Evolutionary conservation across 2,113 vertebrate genomes (phyloP).

Genomic region (Sialia sialis): DNA sequence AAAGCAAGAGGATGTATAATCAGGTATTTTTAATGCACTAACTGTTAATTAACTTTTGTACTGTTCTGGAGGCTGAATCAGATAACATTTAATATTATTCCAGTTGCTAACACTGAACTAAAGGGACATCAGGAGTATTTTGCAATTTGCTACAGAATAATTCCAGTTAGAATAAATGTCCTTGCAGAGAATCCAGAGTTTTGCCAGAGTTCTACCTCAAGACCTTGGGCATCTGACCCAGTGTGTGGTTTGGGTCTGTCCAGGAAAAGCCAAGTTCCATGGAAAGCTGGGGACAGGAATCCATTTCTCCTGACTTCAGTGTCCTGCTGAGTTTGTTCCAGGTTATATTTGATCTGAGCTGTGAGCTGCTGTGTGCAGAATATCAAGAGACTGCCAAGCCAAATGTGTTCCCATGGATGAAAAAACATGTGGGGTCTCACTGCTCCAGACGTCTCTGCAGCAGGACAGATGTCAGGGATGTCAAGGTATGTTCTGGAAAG

Average conservation of each 20-base stretch:
- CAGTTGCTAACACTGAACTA: neutral
- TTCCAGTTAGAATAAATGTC: neutral
- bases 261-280: neutral
- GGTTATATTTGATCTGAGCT: slow-evolving; percentile 68
- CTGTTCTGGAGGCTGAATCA: neutral
- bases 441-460: neutral
- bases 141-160: neutral
- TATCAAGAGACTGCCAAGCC: neutral
- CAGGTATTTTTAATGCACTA: slow-evolving; percentile 49
- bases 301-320: neutral
- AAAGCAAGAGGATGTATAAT: slow-evolving; percentile 65
- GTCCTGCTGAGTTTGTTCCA: slow-evolving; percentile 6
- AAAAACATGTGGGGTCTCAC: neutral
- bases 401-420: neutral
- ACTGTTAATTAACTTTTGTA: neutral
- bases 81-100: neutral
- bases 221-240: neutral
- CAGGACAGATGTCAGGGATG: slow-evolving; percentile 1
- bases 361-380: slow-evolving; percentile 46
- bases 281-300: neutral
- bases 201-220: neutral
- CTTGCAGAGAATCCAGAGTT: neutral
- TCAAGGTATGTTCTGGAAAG: slow-evolving; percentile 54
- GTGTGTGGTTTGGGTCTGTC: neutral
- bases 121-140: neutral